Conservation (phyloP, 2,113 vertebrate genomes). For the Ranitomeya variabilis region DNA sequence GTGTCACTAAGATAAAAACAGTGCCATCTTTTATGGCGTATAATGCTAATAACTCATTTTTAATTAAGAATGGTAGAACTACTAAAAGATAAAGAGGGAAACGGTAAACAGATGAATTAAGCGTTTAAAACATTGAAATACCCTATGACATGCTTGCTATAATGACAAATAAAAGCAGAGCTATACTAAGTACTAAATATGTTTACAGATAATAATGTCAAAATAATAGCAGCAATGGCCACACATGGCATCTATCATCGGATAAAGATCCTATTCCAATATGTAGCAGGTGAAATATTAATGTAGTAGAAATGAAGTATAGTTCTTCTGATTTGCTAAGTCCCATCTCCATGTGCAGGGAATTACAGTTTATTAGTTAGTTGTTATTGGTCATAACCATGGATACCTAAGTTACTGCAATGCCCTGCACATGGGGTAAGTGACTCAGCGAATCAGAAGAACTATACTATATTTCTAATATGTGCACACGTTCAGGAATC, state of each 20-base stretch:
- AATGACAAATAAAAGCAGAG: slow-evolving; percentile 1
- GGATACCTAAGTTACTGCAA: no score
- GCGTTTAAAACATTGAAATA: background rate
- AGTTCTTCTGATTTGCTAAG: no score
- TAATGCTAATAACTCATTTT: slow-evolving; percentile 29
- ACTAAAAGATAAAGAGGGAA: background rate
- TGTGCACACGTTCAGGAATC: no score
- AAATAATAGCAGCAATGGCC: background rate
- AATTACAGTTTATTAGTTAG: no score
- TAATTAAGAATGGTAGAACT: slow-evolving; percentile 33
- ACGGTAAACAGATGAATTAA: background rate
- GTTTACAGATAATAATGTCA: background rate
- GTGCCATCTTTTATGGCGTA: background rate
- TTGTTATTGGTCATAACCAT: no score
- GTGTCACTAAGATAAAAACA: slow-evolving; percentile 31
- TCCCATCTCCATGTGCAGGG: no score
- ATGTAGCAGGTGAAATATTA: no score
- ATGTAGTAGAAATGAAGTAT: no score
- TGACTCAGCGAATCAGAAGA: no score
- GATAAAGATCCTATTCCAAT: no score
- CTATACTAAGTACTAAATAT: background rate
- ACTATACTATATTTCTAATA: no score
- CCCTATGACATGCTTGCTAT: background rate
- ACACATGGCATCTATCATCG: background rate
- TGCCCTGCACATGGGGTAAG: no score